A percentile compares a stretch with the other conserved stretches of the same genome.
Conservation (phyloP, 2,113 vertebrate genomes). For the Strix aluco region DNA sequence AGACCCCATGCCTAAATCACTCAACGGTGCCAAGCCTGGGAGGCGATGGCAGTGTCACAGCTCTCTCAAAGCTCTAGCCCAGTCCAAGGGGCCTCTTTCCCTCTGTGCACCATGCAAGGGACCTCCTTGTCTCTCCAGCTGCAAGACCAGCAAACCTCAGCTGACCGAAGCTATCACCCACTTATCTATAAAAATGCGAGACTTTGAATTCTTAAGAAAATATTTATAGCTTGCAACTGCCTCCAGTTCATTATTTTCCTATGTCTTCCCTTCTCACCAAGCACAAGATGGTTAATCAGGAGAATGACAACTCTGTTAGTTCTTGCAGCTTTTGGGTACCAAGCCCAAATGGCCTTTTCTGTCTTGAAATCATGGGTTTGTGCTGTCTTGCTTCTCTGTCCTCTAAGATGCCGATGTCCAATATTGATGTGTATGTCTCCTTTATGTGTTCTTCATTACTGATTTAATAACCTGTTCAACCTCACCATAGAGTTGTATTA, state of each 20-base stretch:
- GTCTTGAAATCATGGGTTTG: background rate
- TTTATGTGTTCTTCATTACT: background rate
- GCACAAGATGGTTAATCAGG: background rate
- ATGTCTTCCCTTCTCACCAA: background rate
- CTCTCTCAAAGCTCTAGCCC: background rate
- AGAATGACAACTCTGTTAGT: background rate
- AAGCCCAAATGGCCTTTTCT: background rate
- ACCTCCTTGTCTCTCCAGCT: background rate
- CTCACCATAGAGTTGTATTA: background rate
- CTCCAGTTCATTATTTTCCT: background rate
- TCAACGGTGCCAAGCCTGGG: fast-evolving
- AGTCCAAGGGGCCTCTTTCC: background rate
- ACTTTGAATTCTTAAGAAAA: background rate
- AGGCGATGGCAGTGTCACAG: fast-evolving
- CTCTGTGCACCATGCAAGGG: background rate
- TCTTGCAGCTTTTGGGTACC: background rate
- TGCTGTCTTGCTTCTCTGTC: background rate
- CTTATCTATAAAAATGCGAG: background rate
- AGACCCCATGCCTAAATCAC: fast-evolving
- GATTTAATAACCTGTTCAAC: background rate
- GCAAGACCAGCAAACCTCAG: background rate
- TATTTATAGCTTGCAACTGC: background rate
- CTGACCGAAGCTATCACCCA: background rate
- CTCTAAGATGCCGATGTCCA: background rate
- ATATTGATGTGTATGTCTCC: background rate